Conservation (phyloP, 2,797 vertebrate species). For the Arvicola amphibius region DNA sequence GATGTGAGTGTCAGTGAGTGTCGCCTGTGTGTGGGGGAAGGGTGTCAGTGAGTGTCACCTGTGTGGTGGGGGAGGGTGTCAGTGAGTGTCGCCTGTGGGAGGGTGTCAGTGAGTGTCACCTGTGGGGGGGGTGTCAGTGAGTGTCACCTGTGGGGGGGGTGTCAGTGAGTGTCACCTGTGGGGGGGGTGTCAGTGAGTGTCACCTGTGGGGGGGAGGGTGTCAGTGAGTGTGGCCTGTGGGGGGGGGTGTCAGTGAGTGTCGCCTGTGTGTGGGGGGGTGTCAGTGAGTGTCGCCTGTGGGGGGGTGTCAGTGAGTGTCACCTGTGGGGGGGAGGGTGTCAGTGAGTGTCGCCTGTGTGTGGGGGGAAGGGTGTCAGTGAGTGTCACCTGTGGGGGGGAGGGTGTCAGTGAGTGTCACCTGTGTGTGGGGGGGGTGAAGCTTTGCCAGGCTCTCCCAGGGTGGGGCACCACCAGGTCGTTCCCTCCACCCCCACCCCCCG, state of each 20-base stretch:
- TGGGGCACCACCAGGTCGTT: not conserved
- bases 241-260: slow-evolving; percentile 82
- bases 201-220: no score
- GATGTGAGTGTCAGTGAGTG: slow-evolving; percentile 90
- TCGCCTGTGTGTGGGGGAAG: rapidly evolving
- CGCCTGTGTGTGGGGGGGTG: rapidly evolving
- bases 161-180: no score
- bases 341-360: slow-evolving; percentile 79
- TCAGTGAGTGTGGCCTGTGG: no score
- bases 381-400: rapidly evolving
- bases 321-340: rapidly evolving
- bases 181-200: slow-evolving; percentile 82
- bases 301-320: no score
- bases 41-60: slow-evolving; percentile 80
- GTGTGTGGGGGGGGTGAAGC: rapidly evolving
- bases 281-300: slow-evolving; percentile 80
- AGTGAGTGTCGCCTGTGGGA: slow-evolving; percentile 82
- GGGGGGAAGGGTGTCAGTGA: slow-evolving; percentile 79
- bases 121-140: slow-evolving; percentile 80
- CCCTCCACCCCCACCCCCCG: not conserved
- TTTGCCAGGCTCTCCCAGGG: not conserved
- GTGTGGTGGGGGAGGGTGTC: rapidly evolving
- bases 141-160: rapidly evolving
- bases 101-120: no score
- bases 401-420: not conserved